Evolutionary conservation across 1,140 invertebrate species (phyloP).

Genomic region (Tribolium madens): DNA sequence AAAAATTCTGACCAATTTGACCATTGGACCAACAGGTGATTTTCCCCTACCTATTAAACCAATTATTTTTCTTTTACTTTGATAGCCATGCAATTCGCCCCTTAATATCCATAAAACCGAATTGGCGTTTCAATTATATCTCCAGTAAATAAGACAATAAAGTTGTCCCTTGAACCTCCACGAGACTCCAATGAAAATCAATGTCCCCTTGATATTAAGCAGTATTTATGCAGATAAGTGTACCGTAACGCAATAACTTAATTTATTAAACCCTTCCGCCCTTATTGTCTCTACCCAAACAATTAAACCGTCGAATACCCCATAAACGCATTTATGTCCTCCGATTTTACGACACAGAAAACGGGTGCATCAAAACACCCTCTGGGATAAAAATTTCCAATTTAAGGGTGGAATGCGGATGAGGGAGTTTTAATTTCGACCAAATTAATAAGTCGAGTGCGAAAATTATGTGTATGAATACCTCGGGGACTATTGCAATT

Average conservation of each 20-base stretch:
- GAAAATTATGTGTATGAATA: neutral
- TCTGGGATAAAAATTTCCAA: neutral
- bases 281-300: slow-evolving; percentile 13
- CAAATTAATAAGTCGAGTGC: neutral
- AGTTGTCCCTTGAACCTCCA: neutral
- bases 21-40: no score
- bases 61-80: no score
- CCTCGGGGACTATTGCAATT: neutral
- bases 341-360: neutral
- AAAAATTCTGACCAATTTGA: no score
- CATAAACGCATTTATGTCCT: neutral
- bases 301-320: neutral
- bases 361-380: slow-evolving; percentile 19
- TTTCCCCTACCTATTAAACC: no score
- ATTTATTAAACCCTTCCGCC: slow-evolving; percentile 7
- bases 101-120: slow-evolving; percentile 8
- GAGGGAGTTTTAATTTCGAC: neutral
- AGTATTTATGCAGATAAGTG: neutral
- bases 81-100: neutral
- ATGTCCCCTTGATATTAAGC: neutral
- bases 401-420: neutral
- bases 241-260: neutral
- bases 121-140: slow-evolving; percentile 16
- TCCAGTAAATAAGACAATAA: slow-evolving; percentile 6
- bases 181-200: neutral